phyloP scores from a whole-genome alignment of 2,888 invertebrate genomes.

The Elysia crispata region DNA sequence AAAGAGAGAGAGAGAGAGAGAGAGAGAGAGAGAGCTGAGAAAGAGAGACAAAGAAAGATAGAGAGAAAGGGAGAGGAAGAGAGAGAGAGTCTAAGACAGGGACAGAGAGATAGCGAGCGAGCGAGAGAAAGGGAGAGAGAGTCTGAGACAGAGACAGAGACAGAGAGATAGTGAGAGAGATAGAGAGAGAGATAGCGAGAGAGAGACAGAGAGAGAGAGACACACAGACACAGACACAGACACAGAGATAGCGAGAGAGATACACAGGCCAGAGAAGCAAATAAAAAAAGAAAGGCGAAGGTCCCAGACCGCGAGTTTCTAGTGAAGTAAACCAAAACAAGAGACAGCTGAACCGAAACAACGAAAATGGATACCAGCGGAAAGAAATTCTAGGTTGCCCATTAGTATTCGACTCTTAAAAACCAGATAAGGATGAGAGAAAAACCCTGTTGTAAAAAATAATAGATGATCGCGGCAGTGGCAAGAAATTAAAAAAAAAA shows the following conservation, averaged over 20 bases:
- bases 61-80: background rate
- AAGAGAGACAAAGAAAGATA: background rate
- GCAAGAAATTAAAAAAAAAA: too few species aligned
- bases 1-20: constrained; percentile 33
- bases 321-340: too few species aligned
- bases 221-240: constrained; percentile 10
- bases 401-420: too few species aligned
- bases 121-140: constrained; percentile 25
- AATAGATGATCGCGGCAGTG: too few species aligned
- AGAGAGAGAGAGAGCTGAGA: constrained; percentile 30
- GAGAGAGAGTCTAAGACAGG: constrained; percentile 19
- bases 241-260: constrained; percentile 22
- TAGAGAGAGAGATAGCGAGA: constrained; percentile 14
- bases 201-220: background rate
- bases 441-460: too few species aligned
- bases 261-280: background rate
- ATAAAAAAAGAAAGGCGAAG: background rate
- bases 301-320: too few species aligned
- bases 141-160: background rate
- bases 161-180: background rate
- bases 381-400: too few species aligned
- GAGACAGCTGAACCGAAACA: too few species aligned
- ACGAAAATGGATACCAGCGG: too few species aligned
- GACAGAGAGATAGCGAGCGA: background rate
- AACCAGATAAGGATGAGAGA: too few species aligned